These are phyloP conservation scores for Chaetodon trifasciatus DNA, from an alignment of 2,797 vertebrate genomes.

Conservation along the genomic window DNA sequence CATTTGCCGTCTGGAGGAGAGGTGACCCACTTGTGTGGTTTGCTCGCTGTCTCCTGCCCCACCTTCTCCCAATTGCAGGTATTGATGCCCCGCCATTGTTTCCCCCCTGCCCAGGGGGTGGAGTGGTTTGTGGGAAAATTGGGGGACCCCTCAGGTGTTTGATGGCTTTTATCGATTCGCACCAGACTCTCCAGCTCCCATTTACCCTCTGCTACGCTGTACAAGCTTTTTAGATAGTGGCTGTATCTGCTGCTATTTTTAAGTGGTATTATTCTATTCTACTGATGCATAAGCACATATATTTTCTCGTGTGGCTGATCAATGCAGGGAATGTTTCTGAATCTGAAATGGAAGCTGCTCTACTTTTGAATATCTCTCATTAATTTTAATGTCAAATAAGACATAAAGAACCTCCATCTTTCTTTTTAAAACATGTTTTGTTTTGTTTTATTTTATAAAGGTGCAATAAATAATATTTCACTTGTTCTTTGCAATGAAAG, in stretches of 20 bases:
- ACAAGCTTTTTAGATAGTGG: conserved; percentile 64
- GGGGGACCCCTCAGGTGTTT: conserved; percentile 82
- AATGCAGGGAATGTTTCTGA: conserved; percentile 39
- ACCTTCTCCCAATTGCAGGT: conserved; percentile 83
- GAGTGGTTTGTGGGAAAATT: conserved; percentile 85
- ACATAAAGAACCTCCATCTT: conserved; percentile 9
- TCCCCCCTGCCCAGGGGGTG: conserved; percentile 80
- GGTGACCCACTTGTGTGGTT: conserved; percentile 75
- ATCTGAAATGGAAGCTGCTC: conserved; percentile 38
- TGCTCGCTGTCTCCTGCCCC: conserved; percentile 72
- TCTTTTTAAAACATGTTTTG: not conserved
- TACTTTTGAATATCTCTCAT: conserved; percentile 44
- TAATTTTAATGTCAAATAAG: not conserved
- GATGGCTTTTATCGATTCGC: conserved; percentile 86
- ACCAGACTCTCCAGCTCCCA: conserved; percentile 67
- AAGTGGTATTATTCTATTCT: conserved; percentile 64
- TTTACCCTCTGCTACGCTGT: conserved; percentile 59
- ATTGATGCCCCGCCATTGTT: conserved; percentile 86
- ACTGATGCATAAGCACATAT: conserved; percentile 36
- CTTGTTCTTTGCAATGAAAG: not conserved
- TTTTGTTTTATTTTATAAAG: no score
- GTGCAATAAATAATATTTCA: not conserved
- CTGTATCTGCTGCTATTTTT: conserved; percentile 64
- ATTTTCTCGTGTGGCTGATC: conserved; percentile 47
- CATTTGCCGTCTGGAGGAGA: conserved; percentile 82